Evolutionary conservation across 1,140 invertebrate genomes (phyloP).

Genomic region (Brachionus angularis): DNA sequence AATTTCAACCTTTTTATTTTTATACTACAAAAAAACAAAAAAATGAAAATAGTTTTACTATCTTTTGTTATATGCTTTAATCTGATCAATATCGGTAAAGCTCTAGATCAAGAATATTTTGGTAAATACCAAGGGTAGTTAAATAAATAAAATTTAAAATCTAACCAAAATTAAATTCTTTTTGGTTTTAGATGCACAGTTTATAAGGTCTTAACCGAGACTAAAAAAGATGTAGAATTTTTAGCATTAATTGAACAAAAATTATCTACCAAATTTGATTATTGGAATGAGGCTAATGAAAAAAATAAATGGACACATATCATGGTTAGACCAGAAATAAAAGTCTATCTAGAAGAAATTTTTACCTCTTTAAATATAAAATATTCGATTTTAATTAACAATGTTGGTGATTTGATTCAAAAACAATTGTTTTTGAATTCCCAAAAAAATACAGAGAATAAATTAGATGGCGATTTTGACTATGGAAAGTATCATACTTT

Average conservation of each 20-base stretch:
- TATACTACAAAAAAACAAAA: too few species aligned
- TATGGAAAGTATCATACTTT: conserved; percentile 46
- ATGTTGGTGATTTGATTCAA: neutral
- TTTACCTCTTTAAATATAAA: neutral
- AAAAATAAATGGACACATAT: conserved; percentile 5
- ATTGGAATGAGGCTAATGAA: conserved; percentile 16
- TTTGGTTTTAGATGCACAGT: neutral
- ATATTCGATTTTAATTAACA: neutral
- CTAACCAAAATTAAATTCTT: neutral
- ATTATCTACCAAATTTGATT: conserved; percentile 11
- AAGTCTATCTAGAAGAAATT: neutral
- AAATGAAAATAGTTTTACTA: neutral
- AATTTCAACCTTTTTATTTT: too few species aligned
- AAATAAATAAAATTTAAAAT: neutral
- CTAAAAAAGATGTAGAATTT: neutral
- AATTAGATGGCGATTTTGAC: conserved; percentile 34
- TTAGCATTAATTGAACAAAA: conserved; percentile 6
- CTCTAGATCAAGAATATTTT: neutral
- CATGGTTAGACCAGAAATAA: conserved; percentile 12
- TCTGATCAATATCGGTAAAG: neutral
- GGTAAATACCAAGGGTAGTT: neutral
- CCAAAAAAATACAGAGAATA: neutral
- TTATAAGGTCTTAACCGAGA: neutral
- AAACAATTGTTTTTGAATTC: conserved; percentile 15
- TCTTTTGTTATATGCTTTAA: neutral